Evolutionary conservation across 2,113 vertebrate species (phyloP), one percentile per base, ranked within the genome.

Genomic region (Mormyrus lacerda): DNA sequence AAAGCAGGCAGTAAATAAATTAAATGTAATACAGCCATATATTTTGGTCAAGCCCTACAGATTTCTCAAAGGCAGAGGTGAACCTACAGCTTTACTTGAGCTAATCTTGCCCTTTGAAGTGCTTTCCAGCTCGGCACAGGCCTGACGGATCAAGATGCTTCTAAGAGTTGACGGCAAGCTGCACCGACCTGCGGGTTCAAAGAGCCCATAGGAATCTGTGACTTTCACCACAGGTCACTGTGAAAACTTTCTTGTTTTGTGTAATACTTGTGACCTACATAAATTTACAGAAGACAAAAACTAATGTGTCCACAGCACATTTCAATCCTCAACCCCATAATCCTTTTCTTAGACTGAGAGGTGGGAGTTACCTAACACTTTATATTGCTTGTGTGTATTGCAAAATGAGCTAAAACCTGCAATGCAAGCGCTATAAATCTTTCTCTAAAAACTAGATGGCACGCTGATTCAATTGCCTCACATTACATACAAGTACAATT

Each of bases 21-120:
- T 27, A 69, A 69, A 69, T 31, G 10, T 69, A n/a, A n/a, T 9
- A 61, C 55, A n/a, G 11, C 27, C 27, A 13, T 35, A 8, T 79
- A 42, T 79, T n/a, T 79, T 79, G 11, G 35, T 42, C 73, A 19
- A 79, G 5, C 73, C 35, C 35, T 79, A 19, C 73, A 69, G 61
- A 31, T 19, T 7, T 42, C 35, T 17, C n/a, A 42, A 79, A 79
- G 35, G 35, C 73, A 19, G n/a, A 39, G 73, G 35, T 79, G 73
- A 42, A 42, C 15, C 73, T 42, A 79, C 35, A 79, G 35, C 35
- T 76, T 39, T 76, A 76, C 69, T 79, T 79, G 31, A 17, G 73
- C 73, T 79, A 79, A 79, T 42, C 31, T 79, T 79, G 73, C 35
- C 73, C 35, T 79, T 79, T 79, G 73, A 79, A 79, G 73, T 79